Percentiles rank a stretch among this genome's conserved stretches.
Evolutionary conservation across 2,888 invertebrate species (phyloP).

Genomic region (Dorcus hopei): DNA sequence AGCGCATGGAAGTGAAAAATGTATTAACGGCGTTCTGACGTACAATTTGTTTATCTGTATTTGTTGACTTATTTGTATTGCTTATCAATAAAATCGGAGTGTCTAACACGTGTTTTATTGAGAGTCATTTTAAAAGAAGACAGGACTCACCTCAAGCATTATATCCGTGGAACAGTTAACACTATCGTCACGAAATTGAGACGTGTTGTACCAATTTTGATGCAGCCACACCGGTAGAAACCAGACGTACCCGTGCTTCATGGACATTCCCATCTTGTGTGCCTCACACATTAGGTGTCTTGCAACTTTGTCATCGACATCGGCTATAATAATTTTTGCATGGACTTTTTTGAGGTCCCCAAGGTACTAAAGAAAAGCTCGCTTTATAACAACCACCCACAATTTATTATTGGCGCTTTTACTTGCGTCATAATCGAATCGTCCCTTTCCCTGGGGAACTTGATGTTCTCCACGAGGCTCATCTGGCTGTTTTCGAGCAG

Average conservation of each 20-base stretch:
- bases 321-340: slow-evolving; percentile 76
- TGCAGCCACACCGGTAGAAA: slow-evolving; percentile 76
- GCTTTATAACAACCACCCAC: too few relatives aligned
- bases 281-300: slow-evolving; percentile 82
- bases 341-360: slow-evolving; percentile 62
- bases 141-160: slow-evolving; percentile 53
- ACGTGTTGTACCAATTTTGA: slow-evolving; percentile 61
- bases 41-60: too few relatives aligned
- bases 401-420: too few relatives aligned
- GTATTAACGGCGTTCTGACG: too few relatives aligned
- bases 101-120: too few relatives aligned
- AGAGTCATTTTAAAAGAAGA: too few relatives aligned
- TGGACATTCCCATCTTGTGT: slow-evolving; percentile 65
- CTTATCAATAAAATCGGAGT: too few relatives aligned
- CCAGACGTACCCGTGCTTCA: slow-evolving; percentile 76
- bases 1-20: too few relatives aligned
- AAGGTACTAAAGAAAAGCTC: slow-evolving; percentile 53
- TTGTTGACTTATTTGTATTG: too few relatives aligned
- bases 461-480: slow-evolving; percentile 65
- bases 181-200: slow-evolving; percentile 49
- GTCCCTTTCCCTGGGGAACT: slow-evolving; percentile 59
- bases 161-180: slow-evolving; percentile 61
- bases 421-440: slow-evolving; percentile 47
- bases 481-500: slow-evolving; percentile 61
- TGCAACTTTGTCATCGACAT: slow-evolving; percentile 70